Conservation (phyloP, 2,113 vertebrate species). For the Melanocharis versteri region DNA sequence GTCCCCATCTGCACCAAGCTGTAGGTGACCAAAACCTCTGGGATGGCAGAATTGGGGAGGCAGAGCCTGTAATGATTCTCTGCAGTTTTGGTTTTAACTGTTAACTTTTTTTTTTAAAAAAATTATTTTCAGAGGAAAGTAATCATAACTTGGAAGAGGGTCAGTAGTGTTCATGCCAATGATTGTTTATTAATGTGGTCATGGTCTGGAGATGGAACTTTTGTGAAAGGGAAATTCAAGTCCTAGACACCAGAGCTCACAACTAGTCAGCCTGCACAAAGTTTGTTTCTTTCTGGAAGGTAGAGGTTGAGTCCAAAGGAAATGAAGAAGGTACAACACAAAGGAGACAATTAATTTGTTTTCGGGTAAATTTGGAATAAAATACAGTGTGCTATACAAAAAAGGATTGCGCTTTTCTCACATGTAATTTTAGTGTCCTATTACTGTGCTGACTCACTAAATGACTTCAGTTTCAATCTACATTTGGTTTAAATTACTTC, state of each 20-base stretch:
- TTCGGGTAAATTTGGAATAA: not conserved
- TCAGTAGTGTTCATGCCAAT: not conserved
- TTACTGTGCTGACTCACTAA: constrained; percentile 14
- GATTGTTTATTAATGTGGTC: constrained; percentile 21
- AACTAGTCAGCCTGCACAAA: not conserved
- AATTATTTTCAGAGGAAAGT: not conserved
- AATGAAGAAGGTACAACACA: not conserved
- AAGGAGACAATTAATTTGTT: not conserved
- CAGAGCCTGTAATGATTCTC: not conserved
- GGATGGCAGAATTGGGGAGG: not conserved
- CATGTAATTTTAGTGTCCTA: not conserved
- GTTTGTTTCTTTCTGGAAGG: constrained; percentile 31
- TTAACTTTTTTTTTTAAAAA: not conserved
- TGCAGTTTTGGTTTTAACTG: not conserved
- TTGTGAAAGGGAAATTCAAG: constrained; percentile 36
- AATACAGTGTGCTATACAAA: not conserved
- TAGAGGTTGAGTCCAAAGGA: not conserved
- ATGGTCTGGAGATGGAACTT: constrained; percentile 30
- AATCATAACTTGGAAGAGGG: constrained; percentile 31
- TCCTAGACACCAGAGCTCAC: not conserved
- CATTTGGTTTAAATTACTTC: constrained; percentile 37
- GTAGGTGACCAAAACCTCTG: not conserved
- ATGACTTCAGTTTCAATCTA: not conserved
- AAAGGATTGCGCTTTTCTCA: not conserved
- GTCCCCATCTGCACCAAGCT: not conserved